These are phyloP conservation scores for Catotricha subobsoleta DNA, from an alignment of 2,888 invertebrate genomes.

Conservation along the genomic window DNA sequence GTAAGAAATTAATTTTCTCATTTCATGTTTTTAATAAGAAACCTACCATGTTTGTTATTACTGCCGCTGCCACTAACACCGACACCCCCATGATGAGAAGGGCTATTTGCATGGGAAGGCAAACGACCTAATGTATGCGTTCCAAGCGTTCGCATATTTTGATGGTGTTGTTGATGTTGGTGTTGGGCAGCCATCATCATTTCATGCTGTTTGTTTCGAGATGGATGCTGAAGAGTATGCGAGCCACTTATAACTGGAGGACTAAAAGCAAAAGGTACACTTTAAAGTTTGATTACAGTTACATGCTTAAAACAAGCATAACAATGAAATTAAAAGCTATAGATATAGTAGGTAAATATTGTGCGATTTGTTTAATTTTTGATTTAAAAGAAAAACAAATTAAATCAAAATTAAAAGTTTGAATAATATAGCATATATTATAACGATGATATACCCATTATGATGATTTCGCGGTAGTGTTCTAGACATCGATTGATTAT, in stretches of 20 bases:
- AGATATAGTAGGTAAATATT: too few species aligned
- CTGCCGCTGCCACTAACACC: too few species aligned
- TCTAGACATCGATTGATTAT: constrained; percentile 18
- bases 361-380: too few species aligned
- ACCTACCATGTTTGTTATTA: constrained; percentile 1
- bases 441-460: constrained; percentile 22
- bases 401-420: too few species aligned
- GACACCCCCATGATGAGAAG: constrained; percentile 27
- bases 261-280: constrained; percentile 13
- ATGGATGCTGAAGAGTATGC: constrained; percentile 29
- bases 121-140: constrained; percentile 46
- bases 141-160: constrained; percentile 33
- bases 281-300: too few species aligned
- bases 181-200: constrained; percentile 31
- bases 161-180: constrained; percentile 17
- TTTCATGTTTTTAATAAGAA: not conserved
- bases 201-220: constrained; percentile 30
- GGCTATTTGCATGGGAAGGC: constrained; percentile 42
- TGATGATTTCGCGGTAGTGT: constrained; percentile 30
- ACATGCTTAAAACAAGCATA: too few species aligned
- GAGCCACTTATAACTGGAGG: constrained; percentile 30
- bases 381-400: too few species aligned
- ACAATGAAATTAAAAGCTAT: too few species aligned
- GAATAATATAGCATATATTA: not conserved
- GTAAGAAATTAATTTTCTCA: not conserved